A percentile compares a stretch with the other conserved stretches of the same genome.
Conservation (phyloP, 2,797 vertebrate genomes). For the Amazona ochrocephala region DNA sequence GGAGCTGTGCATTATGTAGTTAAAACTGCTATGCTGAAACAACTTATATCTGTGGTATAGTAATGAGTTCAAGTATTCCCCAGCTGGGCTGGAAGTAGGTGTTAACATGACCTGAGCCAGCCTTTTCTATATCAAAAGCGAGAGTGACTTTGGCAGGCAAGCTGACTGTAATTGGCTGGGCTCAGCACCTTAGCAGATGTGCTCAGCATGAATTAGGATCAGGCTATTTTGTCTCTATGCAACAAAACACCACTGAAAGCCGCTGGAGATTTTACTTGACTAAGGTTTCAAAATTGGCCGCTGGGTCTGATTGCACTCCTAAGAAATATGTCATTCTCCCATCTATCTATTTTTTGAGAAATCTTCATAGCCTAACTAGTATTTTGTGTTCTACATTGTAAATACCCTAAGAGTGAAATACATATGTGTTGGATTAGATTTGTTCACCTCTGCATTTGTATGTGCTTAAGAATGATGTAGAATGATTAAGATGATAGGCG, state of each 20-base stretch:
- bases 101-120: background rate
- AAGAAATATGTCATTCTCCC: background rate
- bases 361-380: background rate
- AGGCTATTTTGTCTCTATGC: background rate
- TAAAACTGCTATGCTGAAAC: background rate
- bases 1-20: background rate
- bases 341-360: background rate
- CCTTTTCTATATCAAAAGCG: background rate
- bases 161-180: background rate
- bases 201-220: background rate
- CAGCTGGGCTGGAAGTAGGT: background rate
- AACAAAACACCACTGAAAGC: background rate
- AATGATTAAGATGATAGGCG: background rate
- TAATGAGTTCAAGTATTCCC: background rate
- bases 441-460: background rate
- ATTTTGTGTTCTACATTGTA: background rate
- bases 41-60: background rate
- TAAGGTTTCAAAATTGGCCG: background rate
- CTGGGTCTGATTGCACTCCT: background rate
- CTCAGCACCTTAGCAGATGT: constrained; percentile 37
- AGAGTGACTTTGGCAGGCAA: background rate
- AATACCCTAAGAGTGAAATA: background rate
- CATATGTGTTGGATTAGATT: background rate
- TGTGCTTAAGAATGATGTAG: background rate
- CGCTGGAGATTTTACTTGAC: background rate